These are phyloP conservation scores for Takifugu ocellatus DNA, from an alignment of 2,797 vertebrate genomes.

Conservation along the genomic window DNA sequence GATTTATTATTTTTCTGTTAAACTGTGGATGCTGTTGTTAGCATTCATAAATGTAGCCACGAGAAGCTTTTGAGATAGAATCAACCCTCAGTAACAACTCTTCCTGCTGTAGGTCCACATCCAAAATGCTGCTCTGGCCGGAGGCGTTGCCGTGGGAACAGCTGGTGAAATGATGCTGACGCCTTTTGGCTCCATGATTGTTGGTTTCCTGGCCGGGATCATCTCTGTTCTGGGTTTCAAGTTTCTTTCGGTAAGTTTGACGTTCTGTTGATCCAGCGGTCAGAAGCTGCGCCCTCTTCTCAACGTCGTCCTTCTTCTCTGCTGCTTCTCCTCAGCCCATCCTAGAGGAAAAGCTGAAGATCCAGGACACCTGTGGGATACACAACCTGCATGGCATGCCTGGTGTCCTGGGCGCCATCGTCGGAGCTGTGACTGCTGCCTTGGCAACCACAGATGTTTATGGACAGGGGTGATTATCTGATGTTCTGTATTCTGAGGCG, in stretches of 20 bases:
- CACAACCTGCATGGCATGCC: conserved; percentile 90
- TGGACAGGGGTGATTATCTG: conserved; percentile 72
- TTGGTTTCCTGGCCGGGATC: conserved; percentile 84
- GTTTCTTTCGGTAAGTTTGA: conserved; percentile 77
- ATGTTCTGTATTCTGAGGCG: too few species aligned
- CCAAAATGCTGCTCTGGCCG: conserved; percentile 88
- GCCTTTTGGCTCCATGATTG: conserved; percentile 85
- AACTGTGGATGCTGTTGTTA: too few species aligned
- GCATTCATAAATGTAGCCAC: too few species aligned
- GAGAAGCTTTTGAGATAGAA: too few species aligned
- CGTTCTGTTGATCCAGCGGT: not conserved
- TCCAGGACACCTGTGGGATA: conserved; percentile 86
- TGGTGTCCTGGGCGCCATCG: conserved; percentile 81
- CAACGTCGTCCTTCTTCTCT: too few species aligned
- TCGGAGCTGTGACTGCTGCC: conserved; percentile 77
- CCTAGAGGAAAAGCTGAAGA: conserved; percentile 79
- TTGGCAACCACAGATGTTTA: conserved; percentile 75
- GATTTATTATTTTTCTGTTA: not conserved
- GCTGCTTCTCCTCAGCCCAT: conserved; percentile 71
- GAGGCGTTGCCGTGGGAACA: conserved; percentile 84
- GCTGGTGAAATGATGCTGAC: conserved; percentile 93
- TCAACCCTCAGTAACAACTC: not conserved
- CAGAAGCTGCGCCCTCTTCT: too few species aligned
- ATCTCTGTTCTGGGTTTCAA: conserved; percentile 86
- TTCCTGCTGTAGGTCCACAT: conserved; percentile 81